phyloP scores from a whole-genome alignment of 2,888 invertebrate species.

The Biston betularia region DNA sequence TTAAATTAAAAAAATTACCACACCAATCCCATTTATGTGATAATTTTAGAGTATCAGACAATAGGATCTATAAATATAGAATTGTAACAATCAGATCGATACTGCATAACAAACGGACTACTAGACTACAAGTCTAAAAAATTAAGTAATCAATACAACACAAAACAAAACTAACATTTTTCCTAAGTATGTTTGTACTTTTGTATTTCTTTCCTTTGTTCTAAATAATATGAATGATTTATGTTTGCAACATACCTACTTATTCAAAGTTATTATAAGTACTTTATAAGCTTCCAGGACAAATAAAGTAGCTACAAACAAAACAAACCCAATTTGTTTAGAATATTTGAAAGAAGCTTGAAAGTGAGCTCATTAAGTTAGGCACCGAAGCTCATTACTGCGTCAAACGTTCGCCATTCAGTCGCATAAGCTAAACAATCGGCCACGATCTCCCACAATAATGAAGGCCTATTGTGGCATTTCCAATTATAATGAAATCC shows the following conservation, averaged over 20 bases:
- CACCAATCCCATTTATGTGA: too few species aligned
- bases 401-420: slow-evolving; percentile 71
- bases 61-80: too few species aligned
- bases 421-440: slow-evolving; percentile 69
- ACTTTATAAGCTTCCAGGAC: slow-evolving; percentile 26
- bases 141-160: background rate
- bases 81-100: too few species aligned
- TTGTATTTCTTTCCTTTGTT: slow-evolving; percentile 1
- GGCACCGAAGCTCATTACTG: slow-evolving; percentile 69
- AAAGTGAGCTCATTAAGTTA: slow-evolving; percentile 67
- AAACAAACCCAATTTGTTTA: slow-evolving; percentile 51
- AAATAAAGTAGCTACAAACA: slow-evolving; percentile 24
- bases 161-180: background rate
- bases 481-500: slow-evolving; percentile 71
- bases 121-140: background rate
- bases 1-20: too few species aligned
- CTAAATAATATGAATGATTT: slow-evolving; percentile 4
- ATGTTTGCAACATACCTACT: slow-evolving; percentile 51
- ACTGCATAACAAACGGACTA: too few species aligned
- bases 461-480: slow-evolving; percentile 70
- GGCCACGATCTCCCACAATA: slow-evolving; percentile 68
- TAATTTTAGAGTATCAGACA: too few species aligned
- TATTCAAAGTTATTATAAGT: slow-evolving; percentile 34
- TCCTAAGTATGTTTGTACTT: slow-evolving; percentile 1
- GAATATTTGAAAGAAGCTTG: slow-evolving; percentile 44